A percentile compares a stretch with the other conserved stretches of the same genome.
phyloP scores from a whole-genome alignment of 92 coral and sea anemone species.

The Palythoa caribaeorum region DNA sequence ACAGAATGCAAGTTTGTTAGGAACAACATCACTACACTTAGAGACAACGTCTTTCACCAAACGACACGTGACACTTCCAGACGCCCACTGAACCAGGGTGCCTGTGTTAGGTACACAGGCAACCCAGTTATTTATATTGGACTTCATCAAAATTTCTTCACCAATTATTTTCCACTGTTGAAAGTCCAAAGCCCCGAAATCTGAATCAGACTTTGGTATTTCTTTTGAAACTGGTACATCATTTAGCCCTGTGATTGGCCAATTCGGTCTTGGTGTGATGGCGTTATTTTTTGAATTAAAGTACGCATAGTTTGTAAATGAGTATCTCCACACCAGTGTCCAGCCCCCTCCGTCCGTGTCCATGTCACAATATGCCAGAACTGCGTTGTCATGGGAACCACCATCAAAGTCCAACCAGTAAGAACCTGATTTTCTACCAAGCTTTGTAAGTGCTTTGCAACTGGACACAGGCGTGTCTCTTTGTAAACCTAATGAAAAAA shows the following conservation, averaged over 20 bases:
- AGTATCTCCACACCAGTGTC: slow-evolving; percentile 67
- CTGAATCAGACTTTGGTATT: slow-evolving; percentile 35
- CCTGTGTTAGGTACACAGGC: slow-evolving; percentile 36
- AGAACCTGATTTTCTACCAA: neutral
- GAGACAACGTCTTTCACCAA: slow-evolving; percentile 23
- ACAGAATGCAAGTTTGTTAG: neutral
- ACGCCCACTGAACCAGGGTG: slow-evolving; percentile 44
- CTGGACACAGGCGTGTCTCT: neutral
- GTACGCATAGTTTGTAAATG: slow-evolving; percentile 41
- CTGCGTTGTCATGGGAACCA: slow-evolving; percentile 56
- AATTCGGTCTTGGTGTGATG: slow-evolving; percentile 50
- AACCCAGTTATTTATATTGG: slow-evolving; percentile 64
- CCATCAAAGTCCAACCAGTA: slow-evolving; percentile 58
- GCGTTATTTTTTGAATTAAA: slow-evolving; percentile 35
- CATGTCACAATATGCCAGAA: slow-evolving; percentile 64
- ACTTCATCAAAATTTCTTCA: slow-evolving; percentile 45
- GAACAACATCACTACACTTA: neutral
- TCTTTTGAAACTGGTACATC: slow-evolving; percentile 25
- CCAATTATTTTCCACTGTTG: slow-evolving; percentile 57
- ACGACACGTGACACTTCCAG: slow-evolving; percentile 37
- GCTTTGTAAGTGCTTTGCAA: neutral
- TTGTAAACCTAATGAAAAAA: neutral
- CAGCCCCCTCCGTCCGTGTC: slow-evolving; percentile 60
- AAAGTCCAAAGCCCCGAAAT: slow-evolving; percentile 49
- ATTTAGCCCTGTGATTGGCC: neutral